These are phyloP conservation scores for Chaetodon auriga DNA, from an alignment of 2,113 vertebrate species.

Conservation along the genomic window DNA sequence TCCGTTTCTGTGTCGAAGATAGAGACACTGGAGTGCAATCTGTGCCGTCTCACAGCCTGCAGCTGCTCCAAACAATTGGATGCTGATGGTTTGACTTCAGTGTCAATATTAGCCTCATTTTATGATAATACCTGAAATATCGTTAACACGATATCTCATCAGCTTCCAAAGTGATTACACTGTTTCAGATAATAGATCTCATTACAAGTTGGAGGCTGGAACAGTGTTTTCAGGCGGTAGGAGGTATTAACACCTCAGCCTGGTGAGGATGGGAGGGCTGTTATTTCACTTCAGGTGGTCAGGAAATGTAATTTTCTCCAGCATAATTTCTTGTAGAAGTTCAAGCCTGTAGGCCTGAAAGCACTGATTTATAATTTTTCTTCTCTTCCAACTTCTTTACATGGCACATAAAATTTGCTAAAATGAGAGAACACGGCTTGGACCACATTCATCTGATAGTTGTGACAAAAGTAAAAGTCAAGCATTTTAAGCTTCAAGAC, in stretches of 20 bases:
- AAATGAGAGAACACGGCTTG: background rate
- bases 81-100: background rate
- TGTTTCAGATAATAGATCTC: constrained; percentile 43
- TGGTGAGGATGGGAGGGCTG: background rate
- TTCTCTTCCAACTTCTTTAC: constrained; percentile 15
- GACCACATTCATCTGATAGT: background rate
- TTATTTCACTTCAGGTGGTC: constrained; percentile 38
- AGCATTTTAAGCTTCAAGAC: constrained; percentile 17
- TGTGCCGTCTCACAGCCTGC: constrained; percentile 7
- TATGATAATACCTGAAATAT: constrained; percentile 16
- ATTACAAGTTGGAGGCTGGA: constrained; percentile 37
- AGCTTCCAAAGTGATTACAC: constrained; percentile 46
- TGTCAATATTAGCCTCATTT: constrained; percentile 46
- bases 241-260: constrained; percentile 39
- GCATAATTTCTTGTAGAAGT: constrained; percentile 38
- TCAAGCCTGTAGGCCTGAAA: constrained; percentile 18
- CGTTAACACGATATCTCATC: constrained; percentile 31
- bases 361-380: constrained; percentile 1
- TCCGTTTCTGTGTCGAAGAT: background rate
- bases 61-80: constrained; percentile 16
- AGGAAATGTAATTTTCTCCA: constrained; percentile 49
- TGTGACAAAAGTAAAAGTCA: constrained; percentile 5
- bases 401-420: background rate
- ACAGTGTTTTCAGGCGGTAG: constrained; percentile 20
- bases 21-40: constrained; percentile 11